A percentile compares a stretch with the other conserved stretches of the same genome.
Conservation (phyloP, 2,113 vertebrate species). For the Tylochromis polylepis region DNA sequence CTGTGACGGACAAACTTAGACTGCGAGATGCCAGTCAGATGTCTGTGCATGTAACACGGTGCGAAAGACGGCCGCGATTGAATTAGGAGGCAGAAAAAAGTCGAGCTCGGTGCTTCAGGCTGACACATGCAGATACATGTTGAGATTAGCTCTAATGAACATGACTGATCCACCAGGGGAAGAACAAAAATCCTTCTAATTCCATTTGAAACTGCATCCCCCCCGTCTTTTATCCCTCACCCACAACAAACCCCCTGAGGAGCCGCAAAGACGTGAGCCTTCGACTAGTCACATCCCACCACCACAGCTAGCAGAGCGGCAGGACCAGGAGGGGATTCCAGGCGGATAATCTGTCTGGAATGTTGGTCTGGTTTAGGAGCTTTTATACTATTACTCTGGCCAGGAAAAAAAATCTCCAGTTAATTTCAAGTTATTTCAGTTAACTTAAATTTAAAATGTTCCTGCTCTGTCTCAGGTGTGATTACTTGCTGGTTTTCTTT, state of each 20-base stretch:
- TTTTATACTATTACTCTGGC: background rate
- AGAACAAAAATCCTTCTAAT: conserved; percentile 46
- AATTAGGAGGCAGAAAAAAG: background rate
- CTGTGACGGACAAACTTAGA: conserved; percentile 10
- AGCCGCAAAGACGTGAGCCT: background rate
- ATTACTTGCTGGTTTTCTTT: background rate
- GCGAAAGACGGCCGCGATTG: background rate
- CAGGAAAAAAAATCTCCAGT: background rate
- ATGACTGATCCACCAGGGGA: conserved; percentile 25
- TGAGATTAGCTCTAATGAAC: conserved; percentile 41
- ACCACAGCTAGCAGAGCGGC: background rate
- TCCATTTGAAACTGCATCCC: conserved; percentile 34
- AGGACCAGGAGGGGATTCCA: conserved; percentile 38
- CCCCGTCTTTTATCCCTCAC: background rate
- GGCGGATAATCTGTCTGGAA: conserved; percentile 70
- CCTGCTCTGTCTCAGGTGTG: background rate
- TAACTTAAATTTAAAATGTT: background rate
- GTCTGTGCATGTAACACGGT: background rate
- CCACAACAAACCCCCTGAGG: conserved; percentile 6
- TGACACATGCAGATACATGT: conserved; percentile 11
- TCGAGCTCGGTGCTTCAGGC: background rate
- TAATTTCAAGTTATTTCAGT: background rate
- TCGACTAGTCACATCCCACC: background rate
- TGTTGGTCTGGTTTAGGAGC: conserved; percentile 41
- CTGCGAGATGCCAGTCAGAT: conserved; percentile 22